These are phyloP conservation scores for Chymomyza procnemis DNA, from an alignment of 2,888 invertebrate genomes.

Conservation along the genomic window DNA sequence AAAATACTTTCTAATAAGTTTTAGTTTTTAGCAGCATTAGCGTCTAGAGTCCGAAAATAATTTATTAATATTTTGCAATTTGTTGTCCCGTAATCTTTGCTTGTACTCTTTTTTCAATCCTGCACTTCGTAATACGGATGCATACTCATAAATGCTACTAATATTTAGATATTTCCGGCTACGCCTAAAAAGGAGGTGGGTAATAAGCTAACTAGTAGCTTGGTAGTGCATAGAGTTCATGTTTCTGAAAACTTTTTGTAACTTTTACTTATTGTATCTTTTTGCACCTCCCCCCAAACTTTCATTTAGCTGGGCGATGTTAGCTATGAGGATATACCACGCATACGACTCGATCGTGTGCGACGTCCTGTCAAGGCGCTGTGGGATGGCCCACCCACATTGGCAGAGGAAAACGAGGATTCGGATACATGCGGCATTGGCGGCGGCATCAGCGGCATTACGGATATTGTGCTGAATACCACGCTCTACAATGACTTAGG, in stretches of 20 bases:
- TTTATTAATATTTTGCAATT: neutral
- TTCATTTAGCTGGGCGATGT: conserved; percentile 75
- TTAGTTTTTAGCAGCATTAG: neutral
- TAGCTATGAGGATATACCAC: conserved; percentile 80
- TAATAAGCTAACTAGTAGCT: conserved; percentile 38
- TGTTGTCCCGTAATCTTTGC: conserved; percentile 26
- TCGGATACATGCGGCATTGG: conserved; percentile 66
- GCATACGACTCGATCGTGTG: conserved; percentile 84
- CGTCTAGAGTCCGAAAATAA: neutral
- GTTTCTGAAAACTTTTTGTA: conserved; percentile 6
- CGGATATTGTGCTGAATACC: conserved; percentile 77
- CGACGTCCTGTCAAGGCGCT: conserved; percentile 80
- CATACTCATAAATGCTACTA: conserved; percentile 41
- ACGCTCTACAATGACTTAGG: conserved; percentile 78
- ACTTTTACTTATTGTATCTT: neutral
- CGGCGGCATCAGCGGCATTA: conserved; percentile 62
- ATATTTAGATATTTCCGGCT: conserved; percentile 78
- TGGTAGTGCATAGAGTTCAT: neutral
- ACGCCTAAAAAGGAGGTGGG: conserved; percentile 79
- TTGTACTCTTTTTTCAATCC: conserved; percentile 33
- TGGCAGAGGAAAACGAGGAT: conserved; percentile 82
- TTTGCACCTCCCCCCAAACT: neutral
- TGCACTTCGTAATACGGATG: conserved; percentile 25
- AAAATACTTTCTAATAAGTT: neutral
- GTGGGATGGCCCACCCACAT: conserved; percentile 81